Base-by-base conservation (phyloP, 2,888 invertebrate genomes). In the Phyllotreta striolata region DNA sequence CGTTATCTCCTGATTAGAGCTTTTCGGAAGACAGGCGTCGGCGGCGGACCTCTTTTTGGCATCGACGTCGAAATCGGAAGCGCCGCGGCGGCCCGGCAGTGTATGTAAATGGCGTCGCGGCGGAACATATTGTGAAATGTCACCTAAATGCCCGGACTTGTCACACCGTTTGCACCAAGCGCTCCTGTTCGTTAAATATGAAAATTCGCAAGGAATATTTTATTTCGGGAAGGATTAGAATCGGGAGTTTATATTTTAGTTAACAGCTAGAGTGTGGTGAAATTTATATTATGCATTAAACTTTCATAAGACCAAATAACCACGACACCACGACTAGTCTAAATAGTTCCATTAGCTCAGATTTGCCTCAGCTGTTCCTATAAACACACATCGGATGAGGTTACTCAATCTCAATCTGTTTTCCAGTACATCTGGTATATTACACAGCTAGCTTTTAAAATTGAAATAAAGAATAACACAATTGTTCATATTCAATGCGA, bases 11-110 rank as follows among this genome's bases (percentile, higher is more conserved):
- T 64, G 66, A 66, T 66, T 66, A 60, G 63, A 60, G 64, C 47
- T 38, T 43, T 39, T 44, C 24, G 40, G 49, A 56, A 60, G 63
- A 62, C 66, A 61, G 58, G 63, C 61, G 57, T 61, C 58, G 63
- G 66, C 61, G 57, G 57, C 58, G 63, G 66, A 61, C 61, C 66
- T 64, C 64, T 64, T 64, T 64, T 64, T 64, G 63, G 60, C 64
- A 61, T 44, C 52, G 52, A 41, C 52, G 37, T 37, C 52, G 37
- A 14, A n/a, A 40, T 41, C 44, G 38, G 34, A 12, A 51, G n/a
- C 51, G 44, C 10, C 43, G 52, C 38, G 35, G 56, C 41, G 44
- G 60, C 60, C 41, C 39, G 52, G 52, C 44, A 52, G 52, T 61
- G 55, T 62, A 66, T 66, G 66, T 64, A 66, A 66, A 66, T 66